Evolutionary conservation across 1,140 invertebrate genomes (phyloP), one percentile per base, ranked within the genome.

Genomic region (Geopemphigus sp.): DNA sequence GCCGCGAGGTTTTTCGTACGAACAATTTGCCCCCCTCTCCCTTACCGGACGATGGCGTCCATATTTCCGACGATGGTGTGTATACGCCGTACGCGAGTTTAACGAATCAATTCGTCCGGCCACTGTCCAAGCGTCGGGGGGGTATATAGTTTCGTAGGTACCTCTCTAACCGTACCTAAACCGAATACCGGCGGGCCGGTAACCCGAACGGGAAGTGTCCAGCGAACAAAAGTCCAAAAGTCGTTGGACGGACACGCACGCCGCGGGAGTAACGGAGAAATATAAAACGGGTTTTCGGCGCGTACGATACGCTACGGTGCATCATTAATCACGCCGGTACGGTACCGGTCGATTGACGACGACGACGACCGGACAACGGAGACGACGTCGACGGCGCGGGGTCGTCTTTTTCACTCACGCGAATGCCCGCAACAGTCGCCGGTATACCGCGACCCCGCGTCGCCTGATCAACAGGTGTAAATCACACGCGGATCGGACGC

Each of bases 1-100:
- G 32, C n/a, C n/a, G 8, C 66, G 45, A 47, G 66, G 66, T 68
- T 50, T 72, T 53, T 53, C 19, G 24, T 54, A 72, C n/a, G n/a
- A 72, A 72, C 68, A 72, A 54, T 39, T 39, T 8, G 8, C n/a
- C n/a, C n/a, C n/a, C n/a, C n/a, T n/a, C n/a, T n/a, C 32, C 3
- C 32, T 3, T 39, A 53, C 50, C 47, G 22, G 19, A 64, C 15
- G 26, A 70, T 70, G n/a, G n/a, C n/a, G 26, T n/a, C 22, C 5
- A 53, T 8, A 19, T n/a, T 70, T 17, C 8, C 22, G 45, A 54
- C 26, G 17, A 32, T 17, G 4, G 12, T 14, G 47, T 22, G 22
- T 39, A 39, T 39, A 39, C 32, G 8, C 32, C 32, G 32, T 39
- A 50, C 11, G 24, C n/a, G n/a, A n/a, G n/a, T 50, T 66, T 22